These are phyloP conservation scores for Protonemura montana DNA, from an alignment of 2,888 invertebrate species.

Conservation along the genomic window DNA sequence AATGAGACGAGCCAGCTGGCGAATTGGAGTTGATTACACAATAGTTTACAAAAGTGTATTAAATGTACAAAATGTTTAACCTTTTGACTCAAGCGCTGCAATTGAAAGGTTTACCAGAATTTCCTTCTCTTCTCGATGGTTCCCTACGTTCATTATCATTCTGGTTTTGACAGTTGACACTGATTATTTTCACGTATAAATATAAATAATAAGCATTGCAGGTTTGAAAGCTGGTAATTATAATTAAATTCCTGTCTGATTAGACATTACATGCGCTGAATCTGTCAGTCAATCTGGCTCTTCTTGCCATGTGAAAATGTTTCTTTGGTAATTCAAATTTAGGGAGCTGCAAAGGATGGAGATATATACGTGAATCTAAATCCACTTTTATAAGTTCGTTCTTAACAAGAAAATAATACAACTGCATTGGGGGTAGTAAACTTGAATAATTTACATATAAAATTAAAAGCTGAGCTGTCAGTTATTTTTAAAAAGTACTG, in stretches of 20 bases:
- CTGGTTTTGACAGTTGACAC: neutral
- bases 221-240: neutral
- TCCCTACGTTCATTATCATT: neutral
- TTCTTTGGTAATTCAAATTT: neutral
- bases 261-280: neutral
- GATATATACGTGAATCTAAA: neutral
- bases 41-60: neutral
- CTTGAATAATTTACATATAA: neutral
- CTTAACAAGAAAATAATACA: neutral
- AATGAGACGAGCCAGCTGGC: neutral
- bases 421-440: neutral
- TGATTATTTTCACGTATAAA: constrained; percentile 15
- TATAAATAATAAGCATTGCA: constrained; percentile 9
- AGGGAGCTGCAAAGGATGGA: neutral
- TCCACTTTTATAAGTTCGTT: no score
- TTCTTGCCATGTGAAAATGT: constrained; percentile 3
- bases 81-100: neutral
- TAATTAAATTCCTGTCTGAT: constrained; percentile 27
- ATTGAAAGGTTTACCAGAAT: neutral
- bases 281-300: constrained; percentile 22
- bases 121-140: neutral
- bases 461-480: neutral
- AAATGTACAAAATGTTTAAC: neutral
- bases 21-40: neutral
- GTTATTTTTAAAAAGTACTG: neutral